Conservation (phyloP, 2,797 vertebrate genomes). For the Enoplosus armatus region DNA sequence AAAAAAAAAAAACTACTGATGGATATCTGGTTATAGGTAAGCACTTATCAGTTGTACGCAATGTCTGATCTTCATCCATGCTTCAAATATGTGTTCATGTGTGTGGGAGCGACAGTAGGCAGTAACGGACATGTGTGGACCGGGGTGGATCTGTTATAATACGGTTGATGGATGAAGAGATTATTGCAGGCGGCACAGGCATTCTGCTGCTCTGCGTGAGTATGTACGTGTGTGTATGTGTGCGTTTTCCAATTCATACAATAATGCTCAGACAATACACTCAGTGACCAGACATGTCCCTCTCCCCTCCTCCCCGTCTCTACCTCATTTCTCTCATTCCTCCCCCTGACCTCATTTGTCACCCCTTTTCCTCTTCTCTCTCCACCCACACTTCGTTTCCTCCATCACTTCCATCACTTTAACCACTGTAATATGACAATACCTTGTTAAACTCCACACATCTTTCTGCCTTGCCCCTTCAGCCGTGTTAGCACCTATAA, state of each 20-base stretch:
- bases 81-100: constrained; percentile 42
- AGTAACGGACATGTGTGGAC: constrained; percentile 41
- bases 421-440: constrained; percentile 6
- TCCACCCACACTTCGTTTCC: constrained; percentile 9
- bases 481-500: neutral
- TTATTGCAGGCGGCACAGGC: constrained; percentile 58
- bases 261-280: constrained; percentile 46
- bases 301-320: constrained; percentile 15
- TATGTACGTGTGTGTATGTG: constrained; percentile 15
- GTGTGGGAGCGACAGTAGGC: constrained; percentile 44
- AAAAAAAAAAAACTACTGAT: constrained; percentile 43
- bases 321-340: constrained; percentile 22
- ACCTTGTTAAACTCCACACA: constrained; percentile 2
- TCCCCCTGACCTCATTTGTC: constrained; percentile 44
- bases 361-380: constrained; percentile 1
- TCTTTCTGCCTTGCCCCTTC: neutral
- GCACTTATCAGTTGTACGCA: constrained; percentile 41
- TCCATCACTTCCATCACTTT: constrained; percentile 1
- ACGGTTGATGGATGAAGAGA: constrained; percentile 75
- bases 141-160: constrained; percentile 68
- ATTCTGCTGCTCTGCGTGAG: constrained; percentile 35
- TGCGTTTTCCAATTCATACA: constrained; percentile 47
- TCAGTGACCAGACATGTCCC: constrained; percentile 48
- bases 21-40: constrained; percentile 60
- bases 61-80: constrained; percentile 52